Conservation (phyloP, 2,888 invertebrate species). For the Calliscelio sp. region DNA sequence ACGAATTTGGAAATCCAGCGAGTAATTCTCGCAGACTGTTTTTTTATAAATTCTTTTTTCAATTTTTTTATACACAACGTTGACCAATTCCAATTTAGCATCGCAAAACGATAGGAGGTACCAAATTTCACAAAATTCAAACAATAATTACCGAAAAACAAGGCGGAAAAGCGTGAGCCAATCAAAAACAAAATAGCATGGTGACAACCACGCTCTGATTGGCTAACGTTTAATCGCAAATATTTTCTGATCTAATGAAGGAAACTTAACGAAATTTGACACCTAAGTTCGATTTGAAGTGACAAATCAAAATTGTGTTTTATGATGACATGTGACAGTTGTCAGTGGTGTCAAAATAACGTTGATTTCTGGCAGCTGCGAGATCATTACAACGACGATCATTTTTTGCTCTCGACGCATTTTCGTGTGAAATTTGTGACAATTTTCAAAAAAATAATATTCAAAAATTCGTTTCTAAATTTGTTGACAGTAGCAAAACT, state of each 20-base stretch:
- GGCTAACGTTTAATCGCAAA: neutral
- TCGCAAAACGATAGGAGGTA: no score
- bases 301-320: neutral
- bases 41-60: neutral
- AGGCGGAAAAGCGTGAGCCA: neutral
- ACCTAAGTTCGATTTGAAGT: neutral
- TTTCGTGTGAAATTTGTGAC: no score
- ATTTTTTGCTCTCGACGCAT: slow-evolving; percentile 35
- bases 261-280: neutral
- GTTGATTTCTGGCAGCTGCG: slow-evolving; percentile 3
- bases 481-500: neutral
- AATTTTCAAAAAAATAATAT: no score
- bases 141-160: no score
- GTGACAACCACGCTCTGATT: no score
- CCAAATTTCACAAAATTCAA: no score
- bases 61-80: neutral
- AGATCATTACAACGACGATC: slow-evolving; percentile 62
- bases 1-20: slow-evolving; percentile 73
- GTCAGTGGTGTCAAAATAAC: neutral
- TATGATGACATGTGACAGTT: neutral
- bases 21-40: slow-evolving; percentile 44
- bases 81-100: neutral
- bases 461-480: no score
- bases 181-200: neutral
- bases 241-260: neutral